Evolutionary conservation across 53 echinoderm and acorn worm genomes (phyloP).

Genomic region (Mesocentrotus franciscanus): DNA sequence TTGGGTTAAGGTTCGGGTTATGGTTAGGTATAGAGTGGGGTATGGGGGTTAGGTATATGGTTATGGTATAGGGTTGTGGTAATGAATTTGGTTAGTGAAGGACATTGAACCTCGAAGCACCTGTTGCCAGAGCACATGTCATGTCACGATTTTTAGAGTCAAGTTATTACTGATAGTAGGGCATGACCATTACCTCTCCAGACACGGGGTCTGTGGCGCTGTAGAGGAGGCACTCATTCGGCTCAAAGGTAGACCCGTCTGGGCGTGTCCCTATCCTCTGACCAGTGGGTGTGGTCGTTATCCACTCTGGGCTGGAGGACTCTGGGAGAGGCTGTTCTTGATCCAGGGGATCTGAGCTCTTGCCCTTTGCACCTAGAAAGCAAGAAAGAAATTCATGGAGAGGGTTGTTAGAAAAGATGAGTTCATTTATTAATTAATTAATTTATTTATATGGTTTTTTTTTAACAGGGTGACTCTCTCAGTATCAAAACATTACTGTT

Average conservation of each 20-base stretch:
- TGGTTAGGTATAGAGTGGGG: too few species aligned
- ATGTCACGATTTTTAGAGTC: too few species aligned
- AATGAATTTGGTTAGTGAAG: too few species aligned
- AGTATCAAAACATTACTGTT: too few species aligned
- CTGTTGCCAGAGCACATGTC: too few species aligned
- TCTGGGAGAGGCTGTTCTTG: constrained; percentile 62
- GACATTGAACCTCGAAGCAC: too few species aligned
- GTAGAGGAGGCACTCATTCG: constrained; percentile 84
- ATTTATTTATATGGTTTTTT: too few species aligned
- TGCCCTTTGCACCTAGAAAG: constrained; percentile 49
- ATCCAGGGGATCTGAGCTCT: constrained; percentile 51
- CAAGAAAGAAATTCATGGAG: neutral
- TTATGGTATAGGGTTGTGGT: too few species aligned
- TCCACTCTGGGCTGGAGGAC: constrained; percentile 73
- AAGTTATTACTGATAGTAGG: too few species aligned
- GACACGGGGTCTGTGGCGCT: constrained; percentile 94
- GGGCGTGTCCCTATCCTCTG: constrained; percentile 81
- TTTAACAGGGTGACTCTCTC: too few species aligned
- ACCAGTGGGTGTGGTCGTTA: constrained; percentile 86
- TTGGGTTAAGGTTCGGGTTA: too few species aligned
- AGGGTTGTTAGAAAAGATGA: neutral
- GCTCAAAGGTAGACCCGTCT: constrained; percentile 77
- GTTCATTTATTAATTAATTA: neutral
- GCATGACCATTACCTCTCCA: constrained; percentile 73
- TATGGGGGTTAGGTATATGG: too few species aligned